phyloP scores from a whole-genome alignment of 2,113 vertebrate species.

The Brachionichthys hirsutus region DNA sequence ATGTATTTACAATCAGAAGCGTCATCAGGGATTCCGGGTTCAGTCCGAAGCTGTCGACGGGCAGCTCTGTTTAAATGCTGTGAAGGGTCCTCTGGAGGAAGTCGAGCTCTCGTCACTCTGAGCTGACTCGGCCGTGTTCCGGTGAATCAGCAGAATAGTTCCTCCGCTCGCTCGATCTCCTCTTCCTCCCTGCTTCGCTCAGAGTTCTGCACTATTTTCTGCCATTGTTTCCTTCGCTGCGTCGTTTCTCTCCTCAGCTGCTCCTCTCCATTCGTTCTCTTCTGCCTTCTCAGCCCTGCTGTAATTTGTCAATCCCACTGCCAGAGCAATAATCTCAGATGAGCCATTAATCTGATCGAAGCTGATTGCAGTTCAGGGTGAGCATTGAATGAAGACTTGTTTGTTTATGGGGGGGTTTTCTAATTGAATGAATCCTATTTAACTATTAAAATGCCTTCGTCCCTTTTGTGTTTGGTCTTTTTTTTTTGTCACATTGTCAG shows the following conservation, averaged over 20 bases:
- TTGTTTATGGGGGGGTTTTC: slow-evolving; percentile 8
- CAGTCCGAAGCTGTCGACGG: slow-evolving; percentile 5
- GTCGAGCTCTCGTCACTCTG: slow-evolving; percentile 34
- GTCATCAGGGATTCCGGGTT: slow-evolving; percentile 35
- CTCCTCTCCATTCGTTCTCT: no score
- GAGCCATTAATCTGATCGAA: slow-evolving; percentile 18
- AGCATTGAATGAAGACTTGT: slow-evolving; percentile 6
- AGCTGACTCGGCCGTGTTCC: slow-evolving; percentile 49
- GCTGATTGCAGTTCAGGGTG: slow-evolving; percentile 3
- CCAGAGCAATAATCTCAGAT: slow-evolving; percentile 3
- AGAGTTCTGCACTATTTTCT: background rate
- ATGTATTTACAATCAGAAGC: slow-evolving; percentile 49
- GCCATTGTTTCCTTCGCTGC: slow-evolving; percentile 9
- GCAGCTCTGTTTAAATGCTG: slow-evolving; percentile 21
- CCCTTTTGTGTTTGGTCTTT: slow-evolving; percentile 31
- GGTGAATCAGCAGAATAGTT: slow-evolving; percentile 60
- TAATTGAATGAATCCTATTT: slow-evolving; percentile 34
- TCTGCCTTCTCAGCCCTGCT: background rate
- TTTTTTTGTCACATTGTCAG: slow-evolving; percentile 1
- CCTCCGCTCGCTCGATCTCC: slow-evolving; percentile 1
- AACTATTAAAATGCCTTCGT: slow-evolving; percentile 46
- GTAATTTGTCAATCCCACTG: slow-evolving; percentile 5
- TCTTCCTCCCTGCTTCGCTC: background rate
- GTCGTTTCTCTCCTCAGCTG: background rate
- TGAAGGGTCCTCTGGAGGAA: slow-evolving; percentile 37